Base-by-base conservation (phyloP, 2,888 invertebrate genomes). In the Aricia artaxerxes region DNA sequence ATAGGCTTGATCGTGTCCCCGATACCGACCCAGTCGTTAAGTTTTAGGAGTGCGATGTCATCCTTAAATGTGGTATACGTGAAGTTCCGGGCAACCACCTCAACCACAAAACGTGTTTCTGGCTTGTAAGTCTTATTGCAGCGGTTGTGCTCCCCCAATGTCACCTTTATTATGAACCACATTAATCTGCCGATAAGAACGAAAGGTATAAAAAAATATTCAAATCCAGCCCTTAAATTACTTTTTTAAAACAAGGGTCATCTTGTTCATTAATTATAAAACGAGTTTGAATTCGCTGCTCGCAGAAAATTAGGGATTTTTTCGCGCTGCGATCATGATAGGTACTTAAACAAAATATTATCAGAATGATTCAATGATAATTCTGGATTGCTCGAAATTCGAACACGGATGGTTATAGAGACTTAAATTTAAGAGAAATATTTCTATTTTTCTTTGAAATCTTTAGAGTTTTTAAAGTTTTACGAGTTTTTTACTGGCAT, bases 121-220 rank as follows among this genome's bases (percentile, higher is more conserved):
- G 97, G 97, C 13, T 96, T 95, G 78, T 94, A 95, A 57, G 96
- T 96, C 81, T 96, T 96, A 85, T 96, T 95, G 89, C 98, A 98
- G 64, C 97, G 96, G 88, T 98, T 97, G 88, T 98, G 98, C 87
- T 98, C 98, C 0, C 98, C 98, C 81, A 98, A 95, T 0, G 97
- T 97, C 80, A 97, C 97, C 91, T 97, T 97, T 86, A 98, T 97
- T 97, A 98, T 97, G 91, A 98, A 98, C 98, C 98, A 98, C 97
- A 97, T 97, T 87, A 98, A 97, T 81, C 97, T 97, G 92, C 80
- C 95, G 84, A 61, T 44, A 79, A 76, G 24, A 35, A 13, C 35
- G 69, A 69, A 69, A 49, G 38, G 53, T 40, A 44, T 61, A 78
- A 35, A 57, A 53, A 53, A 72, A 24, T 44, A 35, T 53, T 13